Percentiles rank a stretch among this genome's conserved stretches.
Conservation (phyloP, 1,140 invertebrate genomes). For the Pachypeltis micranthus region DNA sequence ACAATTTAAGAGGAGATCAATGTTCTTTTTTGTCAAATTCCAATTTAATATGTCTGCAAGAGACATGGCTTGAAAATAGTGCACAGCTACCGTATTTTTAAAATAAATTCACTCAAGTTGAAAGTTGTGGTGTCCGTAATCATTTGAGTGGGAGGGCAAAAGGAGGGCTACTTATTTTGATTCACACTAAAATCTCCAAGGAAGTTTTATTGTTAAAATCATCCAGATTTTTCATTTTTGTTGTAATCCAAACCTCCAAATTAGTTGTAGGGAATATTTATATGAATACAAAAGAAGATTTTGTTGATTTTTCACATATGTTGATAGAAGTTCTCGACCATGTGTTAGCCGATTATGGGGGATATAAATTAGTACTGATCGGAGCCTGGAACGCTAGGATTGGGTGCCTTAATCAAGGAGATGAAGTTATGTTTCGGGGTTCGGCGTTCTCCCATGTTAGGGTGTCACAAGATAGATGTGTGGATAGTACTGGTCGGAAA, state of each 20-base stretch:
- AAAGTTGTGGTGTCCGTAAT: neutral
- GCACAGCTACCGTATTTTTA: neutral
- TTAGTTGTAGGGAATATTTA: neutral
- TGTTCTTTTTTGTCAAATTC: neutral
- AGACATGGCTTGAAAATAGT: neutral
- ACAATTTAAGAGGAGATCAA: neutral
- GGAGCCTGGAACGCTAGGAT: too few relatives aligned
- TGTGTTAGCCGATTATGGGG: too few relatives aligned
- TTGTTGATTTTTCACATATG: too few relatives aligned
- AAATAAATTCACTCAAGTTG: neutral
- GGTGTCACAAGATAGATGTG: too few relatives aligned
- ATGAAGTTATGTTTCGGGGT: too few relatives aligned
- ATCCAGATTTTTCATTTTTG: neutral
- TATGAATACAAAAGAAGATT: too few relatives aligned
- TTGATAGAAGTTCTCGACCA: too few relatives aligned
- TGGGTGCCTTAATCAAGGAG: too few relatives aligned
- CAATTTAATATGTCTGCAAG: neutral
- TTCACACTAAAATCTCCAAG: neutral
- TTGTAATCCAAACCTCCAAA: neutral
- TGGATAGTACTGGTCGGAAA: too few relatives aligned
- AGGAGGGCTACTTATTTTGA: neutral
- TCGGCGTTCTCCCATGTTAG: too few relatives aligned
- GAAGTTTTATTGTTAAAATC: neutral
- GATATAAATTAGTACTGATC: too few relatives aligned
- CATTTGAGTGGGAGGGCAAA: neutral